A percentile compares a stretch with the other conserved stretches of the same genome.
Conservation (phyloP, 2,113 vertebrate genomes). For the Gasterosteus aculeatus region DNA sequence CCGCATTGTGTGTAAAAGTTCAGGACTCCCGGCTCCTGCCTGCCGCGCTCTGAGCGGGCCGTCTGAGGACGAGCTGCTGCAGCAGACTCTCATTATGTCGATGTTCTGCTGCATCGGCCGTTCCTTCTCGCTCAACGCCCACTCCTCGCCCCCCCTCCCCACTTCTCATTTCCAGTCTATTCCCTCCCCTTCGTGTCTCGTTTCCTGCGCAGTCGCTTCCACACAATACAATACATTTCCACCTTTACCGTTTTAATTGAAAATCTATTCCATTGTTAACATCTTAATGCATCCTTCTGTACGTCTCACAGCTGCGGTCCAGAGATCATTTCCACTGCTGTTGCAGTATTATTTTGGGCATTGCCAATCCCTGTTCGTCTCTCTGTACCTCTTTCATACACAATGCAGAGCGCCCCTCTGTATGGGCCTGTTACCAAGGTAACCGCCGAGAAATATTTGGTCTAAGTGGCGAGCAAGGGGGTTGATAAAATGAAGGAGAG, state of each 20-base stretch:
- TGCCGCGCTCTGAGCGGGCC: constrained; percentile 36
- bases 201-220: neutral
- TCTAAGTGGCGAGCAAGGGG: constrained; percentile 48
- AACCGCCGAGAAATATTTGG: constrained; percentile 75
- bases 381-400: constrained; percentile 50
- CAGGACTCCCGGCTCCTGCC: constrained; percentile 9
- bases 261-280: neutral
- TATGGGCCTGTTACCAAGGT: constrained; percentile 77
- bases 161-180: constrained; percentile 45
- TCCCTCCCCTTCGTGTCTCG: constrained; percentile 17
- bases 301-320: neutral
- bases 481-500: constrained; percentile 60
- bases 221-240: neutral
- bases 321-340: constrained; percentile 23
- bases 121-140: constrained; percentile 22
- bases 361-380: constrained; percentile 26
- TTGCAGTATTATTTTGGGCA: constrained; percentile 36
- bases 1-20: neutral
- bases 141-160: neutral
- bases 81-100: constrained; percentile 43
- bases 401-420: constrained; percentile 58
- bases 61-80: constrained; percentile 58
- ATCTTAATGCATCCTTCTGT: neutral
- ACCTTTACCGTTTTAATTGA: constrained; percentile 16
- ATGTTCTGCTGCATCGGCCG: constrained; percentile 56